Evolutionary conservation across 35 echinoderm and acorn worm genomes (phyloP).

Genomic region (Eucidaris tribuloides): DNA sequence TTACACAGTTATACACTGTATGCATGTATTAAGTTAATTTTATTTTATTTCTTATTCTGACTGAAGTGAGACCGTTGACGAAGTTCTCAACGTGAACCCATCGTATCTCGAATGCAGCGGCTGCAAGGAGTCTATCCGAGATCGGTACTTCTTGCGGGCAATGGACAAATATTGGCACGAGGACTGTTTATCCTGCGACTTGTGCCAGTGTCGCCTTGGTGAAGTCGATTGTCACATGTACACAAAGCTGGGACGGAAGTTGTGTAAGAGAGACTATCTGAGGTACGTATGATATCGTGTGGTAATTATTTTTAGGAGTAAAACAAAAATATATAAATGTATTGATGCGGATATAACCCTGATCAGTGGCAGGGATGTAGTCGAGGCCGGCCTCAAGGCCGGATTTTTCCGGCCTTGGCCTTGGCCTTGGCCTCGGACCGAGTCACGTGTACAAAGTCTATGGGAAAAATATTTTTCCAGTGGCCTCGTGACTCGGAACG

Average conservation of each 20-base stretch:
- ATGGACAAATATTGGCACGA: conserved; percentile 93
- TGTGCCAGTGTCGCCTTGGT: conserved; percentile 88
- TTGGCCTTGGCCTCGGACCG: too few species aligned
- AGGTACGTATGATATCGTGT: too few species aligned
- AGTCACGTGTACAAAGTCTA: too few species aligned
- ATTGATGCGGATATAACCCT: too few species aligned
- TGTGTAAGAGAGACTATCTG: conserved; percentile 88
- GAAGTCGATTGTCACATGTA: conserved; percentile 85
- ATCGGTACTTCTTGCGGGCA: conserved; percentile 78
- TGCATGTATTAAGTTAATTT: background rate
- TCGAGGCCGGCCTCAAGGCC: too few species aligned
- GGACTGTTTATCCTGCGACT: conserved; percentile 90
- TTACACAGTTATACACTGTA: too few species aligned
- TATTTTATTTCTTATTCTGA: background rate
- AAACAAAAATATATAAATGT: too few species aligned
- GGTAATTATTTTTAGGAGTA: too few species aligned
- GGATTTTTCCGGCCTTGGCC: too few species aligned
- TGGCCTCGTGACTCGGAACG: too few species aligned
- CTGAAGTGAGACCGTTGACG: conserved; percentile 90
- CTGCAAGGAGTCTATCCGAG: conserved; percentile 70
- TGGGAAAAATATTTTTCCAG: too few species aligned
- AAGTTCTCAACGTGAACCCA: conserved; percentile 79
- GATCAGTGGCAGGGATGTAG: too few species aligned
- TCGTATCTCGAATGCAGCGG: conserved; percentile 72
- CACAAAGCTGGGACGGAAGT: conserved; percentile 79